These are phyloP conservation scores for Dolichotis patagonum DNA, from an alignment of 2,113 vertebrate genomes.

Conservation along the genomic window DNA sequence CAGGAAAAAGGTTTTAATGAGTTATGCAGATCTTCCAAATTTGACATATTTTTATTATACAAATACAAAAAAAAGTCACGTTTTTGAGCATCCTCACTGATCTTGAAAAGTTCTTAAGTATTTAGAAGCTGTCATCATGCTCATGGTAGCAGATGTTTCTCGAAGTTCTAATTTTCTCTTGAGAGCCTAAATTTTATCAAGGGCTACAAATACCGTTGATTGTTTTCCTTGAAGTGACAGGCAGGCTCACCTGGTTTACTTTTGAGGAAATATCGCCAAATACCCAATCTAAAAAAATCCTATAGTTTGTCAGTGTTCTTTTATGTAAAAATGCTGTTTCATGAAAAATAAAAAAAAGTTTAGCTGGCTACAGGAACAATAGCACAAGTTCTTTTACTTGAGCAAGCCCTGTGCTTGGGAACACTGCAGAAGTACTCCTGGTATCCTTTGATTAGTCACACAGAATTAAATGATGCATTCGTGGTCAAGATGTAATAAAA, in stretches of 20 bases:
- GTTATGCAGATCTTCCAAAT: conserved; percentile 49
- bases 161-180: conserved; percentile 67
- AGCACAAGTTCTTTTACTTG: background rate
- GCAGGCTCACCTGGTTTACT: conserved; percentile 36
- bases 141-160: background rate
- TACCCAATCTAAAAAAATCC: background rate
- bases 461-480: background rate
- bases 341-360: background rate
- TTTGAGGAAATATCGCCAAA: conserved; percentile 48
- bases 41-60: conserved; percentile 65
- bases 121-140: conserved; percentile 39
- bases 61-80: conserved; percentile 19
- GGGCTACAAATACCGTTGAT: background rate
- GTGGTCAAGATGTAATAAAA: background rate
- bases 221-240: conserved; percentile 64
- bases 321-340: conserved; percentile 34
- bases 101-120: conserved; percentile 18
- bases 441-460: background rate
- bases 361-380: background rate
- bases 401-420: background rate
- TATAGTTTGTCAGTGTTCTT: conserved; percentile 26
- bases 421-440: background rate
- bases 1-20: conserved; percentile 38
- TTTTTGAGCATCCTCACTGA: background rate
- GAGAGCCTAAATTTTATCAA: conserved; percentile 58